A percentile compares a stretch with the other conserved stretches of the same genome.
These are phyloP conservation scores for Drosophila parthenogenetica DNA, from an alignment of 2,888 invertebrate species.

Conservation along the genomic window DNA sequence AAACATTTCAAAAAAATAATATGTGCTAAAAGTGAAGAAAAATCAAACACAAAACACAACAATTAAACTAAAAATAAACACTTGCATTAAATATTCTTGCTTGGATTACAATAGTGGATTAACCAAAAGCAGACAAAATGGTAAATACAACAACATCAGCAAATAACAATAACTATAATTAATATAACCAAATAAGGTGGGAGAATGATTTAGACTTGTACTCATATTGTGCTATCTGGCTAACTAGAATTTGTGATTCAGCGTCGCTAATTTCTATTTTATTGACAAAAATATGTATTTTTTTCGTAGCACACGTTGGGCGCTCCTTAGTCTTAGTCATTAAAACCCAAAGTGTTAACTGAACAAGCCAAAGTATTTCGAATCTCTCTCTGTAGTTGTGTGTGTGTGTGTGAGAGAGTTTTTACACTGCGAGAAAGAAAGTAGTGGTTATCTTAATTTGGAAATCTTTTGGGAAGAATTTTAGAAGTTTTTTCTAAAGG, in stretches of 20 bases:
- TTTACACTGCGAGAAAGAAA: constrained; percentile 3
- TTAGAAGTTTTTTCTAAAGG: no score
- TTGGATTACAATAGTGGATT: constrained; percentile 56
- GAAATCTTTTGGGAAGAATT: no score
- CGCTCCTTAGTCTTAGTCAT: constrained; percentile 82
- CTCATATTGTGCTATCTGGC: constrained; percentile 26
- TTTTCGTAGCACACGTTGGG: constrained; percentile 39
- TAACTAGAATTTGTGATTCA: constrained; percentile 69
- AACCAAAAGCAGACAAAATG: constrained; percentile 65
- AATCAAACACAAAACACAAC: constrained; percentile 21
- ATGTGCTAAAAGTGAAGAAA: constrained; percentile 59
- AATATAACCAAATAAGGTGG: neutral
- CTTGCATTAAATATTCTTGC: constrained; percentile 27
- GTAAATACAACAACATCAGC: constrained; percentile 57
- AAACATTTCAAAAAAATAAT: constrained; percentile 48
- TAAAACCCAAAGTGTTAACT: constrained; percentile 64
- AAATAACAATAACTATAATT: neutral
- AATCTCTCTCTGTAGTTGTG: neutral
- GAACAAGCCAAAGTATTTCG: constrained; percentile 48
- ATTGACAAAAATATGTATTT: constrained; percentile 59
- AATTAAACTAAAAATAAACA: constrained; percentile 43
- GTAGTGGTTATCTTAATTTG: no score
- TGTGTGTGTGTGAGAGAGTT: constrained; percentile 19
- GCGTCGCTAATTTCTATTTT: constrained; percentile 77
- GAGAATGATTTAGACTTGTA: neutral